These are phyloP conservation scores for Troides aeacus DNA, from an alignment of 2,888 invertebrate genomes.

Conservation along the genomic window DNA sequence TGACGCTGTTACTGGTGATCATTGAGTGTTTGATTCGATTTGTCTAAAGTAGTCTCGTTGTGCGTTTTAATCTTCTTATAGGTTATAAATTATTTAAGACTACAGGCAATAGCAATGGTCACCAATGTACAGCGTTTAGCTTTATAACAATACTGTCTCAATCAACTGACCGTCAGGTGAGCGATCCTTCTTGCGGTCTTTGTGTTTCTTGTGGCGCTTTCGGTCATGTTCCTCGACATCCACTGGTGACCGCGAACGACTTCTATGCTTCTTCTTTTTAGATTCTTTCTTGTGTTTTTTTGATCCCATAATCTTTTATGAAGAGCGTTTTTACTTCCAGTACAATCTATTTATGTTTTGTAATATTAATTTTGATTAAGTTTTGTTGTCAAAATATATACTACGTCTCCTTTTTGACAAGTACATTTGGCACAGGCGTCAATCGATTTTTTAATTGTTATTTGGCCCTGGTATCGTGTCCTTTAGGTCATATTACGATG, in stretches of 20 bases:
- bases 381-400: constrained; percentile 3
- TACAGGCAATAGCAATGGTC: constrained; percentile 48
- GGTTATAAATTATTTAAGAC: neutral
- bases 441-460: constrained; percentile 1
- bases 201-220: constrained; percentile 78
- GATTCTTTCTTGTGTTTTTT: constrained; percentile 85
- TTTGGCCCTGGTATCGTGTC: neutral
- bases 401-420: neutral
- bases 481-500: neutral
- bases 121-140: constrained; percentile 48
- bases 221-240: constrained; percentile 79
- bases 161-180: constrained; percentile 80
- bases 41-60: too few species aligned
- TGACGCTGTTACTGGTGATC: constrained; percentile 52
- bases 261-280: constrained; percentile 84
- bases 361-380: neutral
- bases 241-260: constrained; percentile 79
- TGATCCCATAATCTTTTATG: constrained; percentile 80
- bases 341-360: neutral
- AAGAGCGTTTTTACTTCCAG: neutral
- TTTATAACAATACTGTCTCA: constrained; percentile 34
- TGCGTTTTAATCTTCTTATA: neutral
- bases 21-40: constrained; percentile 36
- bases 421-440: neutral
- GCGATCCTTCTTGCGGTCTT: constrained; percentile 73